Percentiles rank a stretch among this genome's conserved stretches.
phyloP scores from a whole-genome alignment of 2,113 vertebrate species.

The Mola mola region DNA sequence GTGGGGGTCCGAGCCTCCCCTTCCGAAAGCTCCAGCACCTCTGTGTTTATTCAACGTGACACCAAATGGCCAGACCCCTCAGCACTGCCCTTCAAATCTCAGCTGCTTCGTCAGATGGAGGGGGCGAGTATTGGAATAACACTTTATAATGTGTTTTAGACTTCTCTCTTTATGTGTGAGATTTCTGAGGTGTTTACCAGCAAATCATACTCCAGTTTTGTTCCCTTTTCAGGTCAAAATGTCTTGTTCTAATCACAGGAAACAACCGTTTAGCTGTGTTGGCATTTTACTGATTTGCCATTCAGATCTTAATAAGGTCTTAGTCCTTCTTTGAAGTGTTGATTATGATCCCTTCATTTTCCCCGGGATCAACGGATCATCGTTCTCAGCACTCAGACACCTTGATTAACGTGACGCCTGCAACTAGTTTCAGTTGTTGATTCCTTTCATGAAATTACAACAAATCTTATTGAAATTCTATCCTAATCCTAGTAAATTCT shows the following conservation, averaged over 20 bases:
- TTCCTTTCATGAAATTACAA: conserved; percentile 42
- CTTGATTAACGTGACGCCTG: conserved; percentile 54
- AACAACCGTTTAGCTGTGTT: not conserved
- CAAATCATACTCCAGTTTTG: too few species aligned
- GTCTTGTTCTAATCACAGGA: not conserved
- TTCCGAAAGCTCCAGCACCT: conserved; percentile 67
- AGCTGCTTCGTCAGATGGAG: conserved; percentile 8
- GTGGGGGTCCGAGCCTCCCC: conserved; percentile 56
- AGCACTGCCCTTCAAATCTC: conserved; percentile 23
- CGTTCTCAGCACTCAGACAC: conserved; percentile 59
- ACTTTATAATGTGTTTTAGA: not conserved
- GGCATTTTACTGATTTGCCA: not conserved
- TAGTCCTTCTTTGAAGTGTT: conserved; percentile 70
- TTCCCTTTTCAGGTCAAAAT: not conserved
- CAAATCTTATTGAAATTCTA: conserved; percentile 25
- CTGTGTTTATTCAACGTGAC: conserved; percentile 79
- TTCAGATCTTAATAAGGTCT: conserved; percentile 28
- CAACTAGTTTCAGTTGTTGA: conserved; percentile 51
- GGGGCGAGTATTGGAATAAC: not conserved
- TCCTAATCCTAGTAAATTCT: conserved; percentile 25
- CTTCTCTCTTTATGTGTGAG: not conserved
- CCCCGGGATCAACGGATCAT: conserved; percentile 64
- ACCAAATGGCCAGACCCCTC: conserved; percentile 76
- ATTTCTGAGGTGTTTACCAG: not conserved
- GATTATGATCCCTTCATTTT: conserved; percentile 69